Base-by-base conservation (phyloP, 2,797 vertebrate genomes). In the Lagodon rhomboides region DNA sequence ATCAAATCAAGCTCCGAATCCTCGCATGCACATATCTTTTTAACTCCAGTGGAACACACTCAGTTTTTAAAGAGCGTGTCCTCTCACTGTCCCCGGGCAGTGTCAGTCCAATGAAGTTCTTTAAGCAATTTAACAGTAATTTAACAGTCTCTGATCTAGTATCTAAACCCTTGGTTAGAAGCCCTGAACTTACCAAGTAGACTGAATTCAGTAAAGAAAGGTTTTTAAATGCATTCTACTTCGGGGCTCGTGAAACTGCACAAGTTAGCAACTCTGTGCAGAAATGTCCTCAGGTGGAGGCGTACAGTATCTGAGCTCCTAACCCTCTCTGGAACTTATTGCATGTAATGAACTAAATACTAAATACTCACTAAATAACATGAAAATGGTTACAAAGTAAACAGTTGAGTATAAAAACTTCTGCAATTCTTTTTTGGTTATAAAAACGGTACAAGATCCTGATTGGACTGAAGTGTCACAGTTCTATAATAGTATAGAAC, bases 1-100 rank as follows among this genome's bases (percentile, higher is more conserved):
- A 16, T 50, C 17, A 53, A 41, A 70, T 60, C 41, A 41, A 56
- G 60, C 51, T 38, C 51, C n/a, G 10, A 51, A 17, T 71, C 13
- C 13, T 41, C 50, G 46, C 34, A 46, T 64, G 63, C 15, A 23
- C 1, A 23, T 15, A 20, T 70, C 22, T 3, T 20, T 30, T 2
- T 27, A 18, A 51, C 18, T 4, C 20, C 60, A 46, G 17, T 20
- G n/a, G 30, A 25, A 59, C 23, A 2, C 8, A 7, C 15, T 51
- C 5, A 27, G 16, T 58, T 50, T 41, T 63, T 13, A 43, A 49
- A 47, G 25, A 8, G 27, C 13, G 25, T 25, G 38, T 46, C 11
- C 13, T 55, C 22, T 41, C 30, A 51, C 44, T 50, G 18, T 10
- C 44, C 43, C n/a, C 9, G n/a, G 50, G 15, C 34, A 20, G 18